A percentile compares a stretch with the other conserved stretches of the same genome.
phyloP scores from a whole-genome alignment of 2,113 vertebrate species.

The Elaphurus davidianus region DNA sequence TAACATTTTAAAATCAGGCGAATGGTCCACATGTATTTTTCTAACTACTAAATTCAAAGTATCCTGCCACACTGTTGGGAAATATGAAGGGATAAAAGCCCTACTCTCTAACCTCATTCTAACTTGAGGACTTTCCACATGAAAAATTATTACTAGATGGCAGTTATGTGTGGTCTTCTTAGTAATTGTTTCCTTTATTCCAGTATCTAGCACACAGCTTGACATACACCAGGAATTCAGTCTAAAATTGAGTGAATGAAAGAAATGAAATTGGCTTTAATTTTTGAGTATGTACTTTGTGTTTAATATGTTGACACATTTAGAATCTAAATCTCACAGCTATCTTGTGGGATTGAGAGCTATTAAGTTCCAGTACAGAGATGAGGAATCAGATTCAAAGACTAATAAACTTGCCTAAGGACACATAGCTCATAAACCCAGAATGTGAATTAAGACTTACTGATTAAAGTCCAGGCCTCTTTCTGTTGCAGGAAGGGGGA shows the following conservation, averaged over 20 bases:
- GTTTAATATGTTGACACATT: not conserved
- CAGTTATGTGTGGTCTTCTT: not conserved
- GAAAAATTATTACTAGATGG: not conserved
- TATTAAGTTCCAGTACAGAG: not conserved
- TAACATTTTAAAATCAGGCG: not conserved
- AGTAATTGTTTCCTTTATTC: not conserved
- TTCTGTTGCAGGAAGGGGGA: not conserved
- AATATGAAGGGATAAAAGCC: not conserved
- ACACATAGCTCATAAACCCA: not conserved
- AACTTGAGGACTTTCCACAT: not conserved
- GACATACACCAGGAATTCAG: not conserved
- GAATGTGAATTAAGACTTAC: not conserved
- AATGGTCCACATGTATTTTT: not conserved
- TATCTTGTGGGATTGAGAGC: not conserved
- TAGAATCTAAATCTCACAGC: not conserved
- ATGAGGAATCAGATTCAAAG: slow-evolving; percentile 4
- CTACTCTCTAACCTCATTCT: not conserved
- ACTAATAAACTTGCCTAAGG: not conserved
- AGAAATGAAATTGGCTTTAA: not conserved
- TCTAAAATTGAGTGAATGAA: not conserved
- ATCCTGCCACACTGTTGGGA: not conserved
- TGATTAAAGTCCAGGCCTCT: not conserved
- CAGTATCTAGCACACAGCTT: not conserved
- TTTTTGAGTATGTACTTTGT: not conserved
- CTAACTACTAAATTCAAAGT: not conserved